Evolutionary conservation across 2,797 vertebrate genomes (phyloP), one percentile per base, ranked within the genome.

Genomic region (Microtus agrestis): DNA sequence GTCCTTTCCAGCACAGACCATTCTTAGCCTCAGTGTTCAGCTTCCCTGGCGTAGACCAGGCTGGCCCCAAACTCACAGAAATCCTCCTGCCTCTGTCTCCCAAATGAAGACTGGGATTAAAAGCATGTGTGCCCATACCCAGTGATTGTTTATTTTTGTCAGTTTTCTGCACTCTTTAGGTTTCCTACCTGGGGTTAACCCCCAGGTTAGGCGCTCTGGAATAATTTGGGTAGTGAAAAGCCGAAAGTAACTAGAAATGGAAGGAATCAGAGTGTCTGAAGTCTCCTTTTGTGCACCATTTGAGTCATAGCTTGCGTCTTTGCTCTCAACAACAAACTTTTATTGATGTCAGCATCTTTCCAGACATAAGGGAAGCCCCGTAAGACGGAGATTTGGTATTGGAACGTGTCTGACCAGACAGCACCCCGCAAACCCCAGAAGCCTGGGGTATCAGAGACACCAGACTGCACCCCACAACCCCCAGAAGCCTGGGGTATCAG

Each of bases 201-300:
- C 21, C 12, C 17, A 67, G n/a, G 8, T 59, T 37, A 78, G 37
- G 29, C 69, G 61, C 31, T 46, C 5, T 74, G 77, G 63, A 89
- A 94, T 91, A 81, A 79, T 93, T 31, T 92, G 67, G 25, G 76
- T 95, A 95, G 93, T 91, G 87, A 96, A 91, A 96, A 91, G 90
- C 77, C 95, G 67, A 90, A 91, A 89, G 87, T 89, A 63, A 90
- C 90, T 81, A 87, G 40, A 96, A 56, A 81, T 2, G 69, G 97
- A 93, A 96, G 90, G 34, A 93, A 65, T 94, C 27, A 71, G 46
- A 65, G 46, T 29, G 2, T 61, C 37, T 27, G 25, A 89, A 51
- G 59, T 43, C 93, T 87, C 59, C n/a, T 46, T 19, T 31, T 27
- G 5, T 61, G 73, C 43, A n/a, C 78, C 21, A 0, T 91, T 69